These are phyloP conservation scores for Epinephelus coioides DNA, from an alignment of 2,797 vertebrate genomes.

Conservation along the genomic window DNA sequence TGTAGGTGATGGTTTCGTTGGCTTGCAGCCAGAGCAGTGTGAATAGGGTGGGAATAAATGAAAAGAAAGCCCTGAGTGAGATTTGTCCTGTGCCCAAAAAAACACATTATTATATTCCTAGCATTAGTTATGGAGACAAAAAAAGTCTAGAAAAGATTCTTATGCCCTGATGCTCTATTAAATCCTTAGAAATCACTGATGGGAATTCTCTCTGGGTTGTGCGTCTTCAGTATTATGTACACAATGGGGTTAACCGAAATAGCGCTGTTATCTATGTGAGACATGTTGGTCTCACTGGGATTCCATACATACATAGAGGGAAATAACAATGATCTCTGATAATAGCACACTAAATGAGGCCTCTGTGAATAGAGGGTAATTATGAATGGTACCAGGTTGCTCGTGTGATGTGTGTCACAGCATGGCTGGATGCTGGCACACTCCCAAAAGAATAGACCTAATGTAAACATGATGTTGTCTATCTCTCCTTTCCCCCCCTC, in stretches of 20 bases:
- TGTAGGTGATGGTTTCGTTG: conserved; percentile 29
- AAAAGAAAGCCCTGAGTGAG: conserved; percentile 33
- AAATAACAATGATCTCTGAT: conserved; percentile 84
- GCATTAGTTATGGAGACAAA: conserved; percentile 40
- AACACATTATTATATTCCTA: conserved; percentile 29
- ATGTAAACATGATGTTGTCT: conserved; percentile 79
- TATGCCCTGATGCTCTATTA: conserved; percentile 60
- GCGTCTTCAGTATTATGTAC: conserved; percentile 73
- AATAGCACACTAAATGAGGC: conserved; percentile 79
- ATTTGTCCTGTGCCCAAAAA: conserved; percentile 14
- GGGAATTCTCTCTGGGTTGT: conserved; percentile 71
- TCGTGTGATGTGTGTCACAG: conserved; percentile 79
- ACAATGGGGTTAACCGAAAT: conserved; percentile 82
- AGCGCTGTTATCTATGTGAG: conserved; percentile 77
- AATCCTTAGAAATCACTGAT: conserved; percentile 74
- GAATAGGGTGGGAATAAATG: conserved; percentile 20
- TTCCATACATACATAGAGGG: conserved; percentile 70
- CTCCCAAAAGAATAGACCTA: conserved; percentile 66
- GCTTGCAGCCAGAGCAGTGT: conserved; percentile 11
- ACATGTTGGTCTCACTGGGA: conserved; percentile 78
- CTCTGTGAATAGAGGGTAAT: conserved; percentile 80
- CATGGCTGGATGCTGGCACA: conserved; percentile 70
- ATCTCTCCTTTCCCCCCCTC: conserved; percentile 4
- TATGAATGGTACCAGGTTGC: conserved; percentile 76
- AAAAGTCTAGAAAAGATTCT: conserved; percentile 40